These are phyloP conservation scores for Melanotaenia maccullochi DNA, from an alignment of 2,797 vertebrate species.

Conservation along the genomic window DNA sequence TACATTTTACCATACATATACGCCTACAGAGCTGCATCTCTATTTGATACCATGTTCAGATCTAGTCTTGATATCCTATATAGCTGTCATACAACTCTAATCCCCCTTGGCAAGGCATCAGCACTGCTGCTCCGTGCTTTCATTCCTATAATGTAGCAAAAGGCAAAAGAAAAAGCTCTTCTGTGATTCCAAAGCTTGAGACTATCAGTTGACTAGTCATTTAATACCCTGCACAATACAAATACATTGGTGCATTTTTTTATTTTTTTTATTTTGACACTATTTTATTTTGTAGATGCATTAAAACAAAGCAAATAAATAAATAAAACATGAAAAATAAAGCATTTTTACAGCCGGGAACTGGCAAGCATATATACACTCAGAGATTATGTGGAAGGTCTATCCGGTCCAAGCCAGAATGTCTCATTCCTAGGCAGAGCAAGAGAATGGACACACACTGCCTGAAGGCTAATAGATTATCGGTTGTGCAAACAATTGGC, in stretches of 20 bases:
- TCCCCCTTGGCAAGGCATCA: slow-evolving; percentile 65
- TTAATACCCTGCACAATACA: slow-evolving; percentile 6
- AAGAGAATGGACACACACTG: slow-evolving; percentile 79
- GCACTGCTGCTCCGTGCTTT: slow-evolving; percentile 36
- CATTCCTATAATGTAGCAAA: slow-evolving; percentile 45
- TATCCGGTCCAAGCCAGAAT: slow-evolving; percentile 84
- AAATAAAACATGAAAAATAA: slow-evolving; percentile 20
- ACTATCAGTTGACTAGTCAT: slow-evolving; percentile 26
- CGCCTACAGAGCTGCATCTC: slow-evolving; percentile 74
- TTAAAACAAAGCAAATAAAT: neutral
- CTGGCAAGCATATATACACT: slow-evolving; percentile 75
- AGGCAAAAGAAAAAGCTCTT: slow-evolving; percentile 27
- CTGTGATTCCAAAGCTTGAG: slow-evolving; percentile 23
- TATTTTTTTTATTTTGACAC: neutral
- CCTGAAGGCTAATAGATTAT: slow-evolving; percentile 85
- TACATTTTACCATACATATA: slow-evolving; percentile 63
- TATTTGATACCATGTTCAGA: slow-evolving; percentile 73
- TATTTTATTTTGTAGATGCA: slow-evolving; percentile 12
- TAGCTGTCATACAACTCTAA: slow-evolving; percentile 76
- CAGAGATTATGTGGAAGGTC: slow-evolving; percentile 91
- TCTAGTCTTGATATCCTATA: slow-evolving; percentile 72
- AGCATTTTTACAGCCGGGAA: slow-evolving; percentile 23
- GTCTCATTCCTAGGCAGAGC: slow-evolving; percentile 74
- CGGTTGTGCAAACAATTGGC: slow-evolving; percentile 84
- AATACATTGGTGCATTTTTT: slow-evolving; percentile 5